Evolutionary conservation across 2,797 vertebrate genomes (phyloP).

Genomic region (Smutsia gigantea): DNA sequence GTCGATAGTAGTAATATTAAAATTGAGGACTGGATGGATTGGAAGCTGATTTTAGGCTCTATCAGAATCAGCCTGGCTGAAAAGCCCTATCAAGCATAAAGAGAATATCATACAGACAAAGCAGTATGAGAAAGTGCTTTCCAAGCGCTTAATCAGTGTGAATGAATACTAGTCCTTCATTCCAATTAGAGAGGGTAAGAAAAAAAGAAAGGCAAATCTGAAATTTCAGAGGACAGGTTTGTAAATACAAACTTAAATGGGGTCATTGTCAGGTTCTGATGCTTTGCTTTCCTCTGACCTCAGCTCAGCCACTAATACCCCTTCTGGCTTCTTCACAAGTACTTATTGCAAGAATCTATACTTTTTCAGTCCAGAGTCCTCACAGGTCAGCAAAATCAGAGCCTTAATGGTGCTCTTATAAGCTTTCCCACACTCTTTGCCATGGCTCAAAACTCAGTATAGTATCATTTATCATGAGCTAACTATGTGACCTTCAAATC

Average conservation of each 20-base stretch:
- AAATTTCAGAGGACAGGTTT: conserved; percentile 65
- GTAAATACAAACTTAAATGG: conserved; percentile 40
- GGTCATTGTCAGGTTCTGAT: conserved; percentile 37
- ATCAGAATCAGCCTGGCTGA: neutral
- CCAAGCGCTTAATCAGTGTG: neutral
- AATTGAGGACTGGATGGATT: neutral
- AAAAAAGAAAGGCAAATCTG: neutral
- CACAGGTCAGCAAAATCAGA: conserved; percentile 68
- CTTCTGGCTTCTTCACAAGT: conserved; percentile 57
- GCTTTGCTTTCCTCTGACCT: conserved; percentile 16
- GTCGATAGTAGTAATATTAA: neutral
- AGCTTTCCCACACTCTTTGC: conserved; percentile 76
- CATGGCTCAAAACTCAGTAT: conserved; percentile 72
- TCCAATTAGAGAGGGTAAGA: neutral
- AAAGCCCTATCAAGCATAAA: neutral
- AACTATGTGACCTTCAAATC: conserved; percentile 77
- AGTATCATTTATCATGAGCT: conserved; percentile 78
- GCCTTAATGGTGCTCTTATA: conserved; percentile 74
- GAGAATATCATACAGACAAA: neutral
- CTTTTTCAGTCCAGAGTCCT: conserved; percentile 52
- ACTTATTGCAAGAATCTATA: conserved; percentile 57
- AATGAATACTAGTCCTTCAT: neutral
- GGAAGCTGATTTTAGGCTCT: neutral
- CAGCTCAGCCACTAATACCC: neutral
- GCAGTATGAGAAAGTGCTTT: neutral